Evolutionary conservation across 1,140 invertebrate species (phyloP).

Genomic region (Trichoplusia ni): DNA sequence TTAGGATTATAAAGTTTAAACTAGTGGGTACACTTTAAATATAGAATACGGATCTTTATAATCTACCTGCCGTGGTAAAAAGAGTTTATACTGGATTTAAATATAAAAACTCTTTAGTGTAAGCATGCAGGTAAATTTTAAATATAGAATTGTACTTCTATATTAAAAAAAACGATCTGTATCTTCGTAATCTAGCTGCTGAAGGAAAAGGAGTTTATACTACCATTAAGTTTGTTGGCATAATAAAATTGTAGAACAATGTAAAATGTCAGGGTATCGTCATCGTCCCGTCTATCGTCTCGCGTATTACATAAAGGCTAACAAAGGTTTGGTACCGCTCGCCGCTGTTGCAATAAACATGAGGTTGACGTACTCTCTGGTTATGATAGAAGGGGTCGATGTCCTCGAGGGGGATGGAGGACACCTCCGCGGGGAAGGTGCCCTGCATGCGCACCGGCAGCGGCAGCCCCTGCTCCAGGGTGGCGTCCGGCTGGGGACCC

Average conservation of each 20-base stretch:
- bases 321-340: constrained; percentile 23
- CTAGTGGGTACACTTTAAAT: too few relatives aligned
- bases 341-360: constrained; percentile 38
- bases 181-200: too few relatives aligned
- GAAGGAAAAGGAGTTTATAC: too few relatives aligned
- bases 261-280: not conserved
- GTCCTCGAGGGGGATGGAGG: constrained; percentile 97
- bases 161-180: too few relatives aligned
- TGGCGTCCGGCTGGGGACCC: constrained; percentile 95
- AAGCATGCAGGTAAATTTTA: too few relatives aligned
- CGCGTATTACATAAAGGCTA: not conserved
- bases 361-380: constrained; percentile 87
- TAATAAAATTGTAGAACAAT: not conserved
- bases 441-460: constrained; percentile 94
- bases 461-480: constrained; percentile 95
- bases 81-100: too few relatives aligned
- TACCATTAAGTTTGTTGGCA: too few relatives aligned
- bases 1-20: too few relatives aligned
- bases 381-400: constrained; percentile 96
- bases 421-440: constrained; percentile 94
- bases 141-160: too few relatives aligned
- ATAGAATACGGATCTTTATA: too few relatives aligned
- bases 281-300: not conserved
- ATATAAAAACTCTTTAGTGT: too few relatives aligned
- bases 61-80: too few relatives aligned